These are phyloP conservation scores for Cinclus cinclus DNA, from an alignment of 2,113 vertebrate genomes.

Conservation along the genomic window DNA sequence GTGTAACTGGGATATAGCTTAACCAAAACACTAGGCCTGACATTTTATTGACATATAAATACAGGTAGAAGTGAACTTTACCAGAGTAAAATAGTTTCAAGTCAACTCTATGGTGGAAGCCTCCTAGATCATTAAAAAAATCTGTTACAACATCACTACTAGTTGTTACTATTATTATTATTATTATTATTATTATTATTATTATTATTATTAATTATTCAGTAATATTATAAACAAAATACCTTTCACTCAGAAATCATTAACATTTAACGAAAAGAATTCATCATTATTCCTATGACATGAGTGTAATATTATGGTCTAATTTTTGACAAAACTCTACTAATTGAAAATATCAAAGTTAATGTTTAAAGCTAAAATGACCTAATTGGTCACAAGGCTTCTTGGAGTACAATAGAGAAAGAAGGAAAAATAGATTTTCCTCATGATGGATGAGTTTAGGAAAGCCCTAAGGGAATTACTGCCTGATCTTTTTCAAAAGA, in stretches of 20 bases:
- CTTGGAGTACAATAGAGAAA: conserved; percentile 40
- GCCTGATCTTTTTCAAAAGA: conserved; percentile 40
- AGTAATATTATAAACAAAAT: not conserved
- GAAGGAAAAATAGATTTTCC: conserved; percentile 54
- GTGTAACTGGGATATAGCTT: not conserved
- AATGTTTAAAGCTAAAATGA: conserved; percentile 45
- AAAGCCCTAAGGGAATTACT: conserved; percentile 28
- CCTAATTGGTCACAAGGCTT: conserved; percentile 47
- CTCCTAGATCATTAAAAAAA: not conserved
- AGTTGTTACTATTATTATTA: not conserved
- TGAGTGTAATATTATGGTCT: not conserved
- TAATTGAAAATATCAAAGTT: conserved; percentile 19
- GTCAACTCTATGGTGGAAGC: not conserved
- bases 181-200: too few species aligned
- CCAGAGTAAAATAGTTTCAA: not conserved
- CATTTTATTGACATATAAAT: not conserved
- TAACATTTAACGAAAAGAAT: not conserved
- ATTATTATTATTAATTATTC: not conserved
- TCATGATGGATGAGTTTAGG: conserved; percentile 35
- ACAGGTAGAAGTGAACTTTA: not conserved
- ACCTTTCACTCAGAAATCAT: not conserved
- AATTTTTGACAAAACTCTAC: conserved; percentile 1
- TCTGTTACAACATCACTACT: not conserved
- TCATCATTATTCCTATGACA: not conserved
- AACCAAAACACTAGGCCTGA: not conserved